Percentiles rank a stretch among this genome's conserved stretches.
These are phyloP conservation scores for Rutpela maculata DNA, from an alignment of 2,888 invertebrate species.

Conservation along the genomic window DNA sequence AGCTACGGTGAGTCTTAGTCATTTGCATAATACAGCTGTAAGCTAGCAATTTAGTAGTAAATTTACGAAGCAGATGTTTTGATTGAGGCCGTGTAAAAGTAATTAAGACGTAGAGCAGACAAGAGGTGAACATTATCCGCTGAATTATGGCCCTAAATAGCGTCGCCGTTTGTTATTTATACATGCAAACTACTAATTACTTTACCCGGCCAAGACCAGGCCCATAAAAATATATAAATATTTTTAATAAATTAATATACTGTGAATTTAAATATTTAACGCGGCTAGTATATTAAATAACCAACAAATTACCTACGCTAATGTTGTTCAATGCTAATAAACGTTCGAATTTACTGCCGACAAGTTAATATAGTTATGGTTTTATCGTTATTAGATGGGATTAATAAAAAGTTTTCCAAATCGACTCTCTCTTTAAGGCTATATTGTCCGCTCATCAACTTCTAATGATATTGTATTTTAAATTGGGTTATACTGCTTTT, in stretches of 20 bases:
- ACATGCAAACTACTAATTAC: slow-evolving; percentile 66
- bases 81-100: slow-evolving; percentile 67
- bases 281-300: slow-evolving; percentile 66
- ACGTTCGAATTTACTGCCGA: slow-evolving; percentile 65
- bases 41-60: slow-evolving; percentile 61
- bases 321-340: slow-evolving; percentile 63
- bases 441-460: not conserved
- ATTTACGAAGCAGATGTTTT: slow-evolving; percentile 69
- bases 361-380: slow-evolving; percentile 65
- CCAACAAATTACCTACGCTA: slow-evolving; percentile 64
- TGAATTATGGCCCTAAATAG: slow-evolving; percentile 64
- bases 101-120: slow-evolving; percentile 65
- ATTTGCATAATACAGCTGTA: slow-evolving; percentile 60
- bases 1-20: slow-evolving; percentile 13
- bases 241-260: slow-evolving; percentile 65
- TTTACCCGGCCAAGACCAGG: slow-evolving; percentile 50
- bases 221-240: slow-evolving; percentile 62
- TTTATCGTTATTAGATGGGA: slow-evolving; percentile 63
- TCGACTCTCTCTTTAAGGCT: slow-evolving; percentile 45
- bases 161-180: slow-evolving; percentile 62
- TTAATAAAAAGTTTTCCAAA: slow-evolving; percentile 45
- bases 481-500: slow-evolving; percentile 20
- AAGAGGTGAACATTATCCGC: slow-evolving; percentile 62
- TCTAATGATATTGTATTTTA: slow-evolving; percentile 26
- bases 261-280: slow-evolving; percentile 65